Conservation (phyloP, 2,113 vertebrate genomes). For the Protobothrops mucrosquamatus region DNA sequence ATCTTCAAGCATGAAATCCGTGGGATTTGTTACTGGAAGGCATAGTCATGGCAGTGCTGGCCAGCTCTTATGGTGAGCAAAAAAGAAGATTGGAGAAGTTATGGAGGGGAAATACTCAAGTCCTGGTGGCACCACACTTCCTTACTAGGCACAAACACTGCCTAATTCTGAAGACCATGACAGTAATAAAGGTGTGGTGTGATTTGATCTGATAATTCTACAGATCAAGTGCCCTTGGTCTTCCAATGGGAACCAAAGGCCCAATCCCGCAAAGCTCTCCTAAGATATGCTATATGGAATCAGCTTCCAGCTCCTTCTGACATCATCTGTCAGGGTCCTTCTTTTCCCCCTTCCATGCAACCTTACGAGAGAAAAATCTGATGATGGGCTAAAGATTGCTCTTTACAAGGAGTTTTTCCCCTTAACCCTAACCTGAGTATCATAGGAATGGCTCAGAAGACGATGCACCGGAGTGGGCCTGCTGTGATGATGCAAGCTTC, state of each 20-base stretch:
- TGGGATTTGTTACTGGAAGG: background rate
- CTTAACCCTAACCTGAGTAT: background rate
- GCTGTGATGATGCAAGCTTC: background rate
- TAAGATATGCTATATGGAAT: background rate
- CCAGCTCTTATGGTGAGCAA: background rate
- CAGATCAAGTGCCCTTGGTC: background rate
- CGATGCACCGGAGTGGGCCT: background rate
- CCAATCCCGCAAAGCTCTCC: background rate
- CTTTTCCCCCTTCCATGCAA: background rate
- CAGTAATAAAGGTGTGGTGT: background rate
- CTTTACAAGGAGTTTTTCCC: background rate
- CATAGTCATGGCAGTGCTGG: background rate
- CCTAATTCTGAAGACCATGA: background rate
- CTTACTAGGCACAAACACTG: background rate
- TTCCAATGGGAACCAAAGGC: background rate
- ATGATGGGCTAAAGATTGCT: background rate
- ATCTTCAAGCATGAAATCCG: background rate
- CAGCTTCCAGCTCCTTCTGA: background rate
- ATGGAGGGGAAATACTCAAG: background rate
- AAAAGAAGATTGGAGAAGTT: background rate
- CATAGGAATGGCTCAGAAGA: background rate
- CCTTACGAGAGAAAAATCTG: background rate
- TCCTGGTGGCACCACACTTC: background rate
- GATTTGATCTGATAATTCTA: background rate
- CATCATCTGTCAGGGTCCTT: accelerated